phyloP scores from a whole-genome alignment of 2,797 vertebrate species.

The Sebastes cheni region DNA sequence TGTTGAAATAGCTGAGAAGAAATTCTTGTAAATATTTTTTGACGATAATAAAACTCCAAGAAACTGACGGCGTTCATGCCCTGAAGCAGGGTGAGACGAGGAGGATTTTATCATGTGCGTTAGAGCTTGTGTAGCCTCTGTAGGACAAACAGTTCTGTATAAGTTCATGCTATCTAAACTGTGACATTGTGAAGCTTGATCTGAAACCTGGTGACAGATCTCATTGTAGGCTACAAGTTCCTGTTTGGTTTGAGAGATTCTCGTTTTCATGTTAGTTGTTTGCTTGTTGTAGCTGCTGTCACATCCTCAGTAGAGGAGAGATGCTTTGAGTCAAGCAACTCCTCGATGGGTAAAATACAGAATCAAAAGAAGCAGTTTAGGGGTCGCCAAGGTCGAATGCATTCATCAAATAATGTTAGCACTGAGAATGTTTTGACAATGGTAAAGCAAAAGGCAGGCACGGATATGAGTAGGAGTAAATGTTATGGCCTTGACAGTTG shows the following conservation, averaged over 20 bases:
- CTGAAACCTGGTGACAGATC: background rate
- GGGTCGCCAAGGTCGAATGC: constrained; percentile 21
- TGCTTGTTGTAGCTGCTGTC: constrained; percentile 40
- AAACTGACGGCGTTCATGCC: constrained; percentile 16
- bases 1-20: constrained; percentile 18
- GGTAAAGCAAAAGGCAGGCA: constrained; percentile 31
- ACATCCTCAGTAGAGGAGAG: constrained; percentile 28
- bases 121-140: background rate
- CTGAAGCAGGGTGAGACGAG: background rate
- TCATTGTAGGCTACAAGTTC: constrained; percentile 33
- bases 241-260: constrained; percentile 33
- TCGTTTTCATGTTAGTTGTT: constrained; percentile 40
- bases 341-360: constrained; percentile 16
- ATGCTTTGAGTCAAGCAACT: constrained; percentile 7
- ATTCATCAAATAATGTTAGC: constrained; percentile 44
- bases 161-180: constrained; percentile 28
- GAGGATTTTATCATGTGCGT: constrained; percentile 30
- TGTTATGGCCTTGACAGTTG: constrained; percentile 59
- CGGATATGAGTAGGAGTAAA: constrained; percentile 51
- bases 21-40: constrained; percentile 24
- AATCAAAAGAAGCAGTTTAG: constrained; percentile 13
- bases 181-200: constrained; percentile 5
- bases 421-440: constrained; percentile 43
- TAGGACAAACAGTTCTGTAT: background rate
- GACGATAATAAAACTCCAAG: constrained; percentile 5